Evolutionary conservation across 1,140 invertebrate genomes (phyloP), one percentile per base, ranked within the genome.

Genomic region (Calliopsis andreniformis): DNA sequence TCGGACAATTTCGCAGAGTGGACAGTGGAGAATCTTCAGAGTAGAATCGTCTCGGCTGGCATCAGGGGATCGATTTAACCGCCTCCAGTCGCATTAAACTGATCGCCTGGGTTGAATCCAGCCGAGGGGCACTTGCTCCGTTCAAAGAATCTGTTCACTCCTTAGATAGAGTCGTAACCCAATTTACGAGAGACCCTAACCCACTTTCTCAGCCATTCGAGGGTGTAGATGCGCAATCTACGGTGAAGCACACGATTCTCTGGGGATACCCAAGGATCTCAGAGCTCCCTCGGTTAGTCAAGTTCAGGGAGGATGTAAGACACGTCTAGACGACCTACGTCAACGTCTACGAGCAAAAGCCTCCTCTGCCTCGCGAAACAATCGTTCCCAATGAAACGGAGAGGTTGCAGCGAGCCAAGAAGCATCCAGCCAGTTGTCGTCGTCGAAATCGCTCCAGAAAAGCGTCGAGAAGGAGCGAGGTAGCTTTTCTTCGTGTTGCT

Each of bases 261-360:
- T 18, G 25, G n/a, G 49, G 25, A 35, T 35, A 4, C 42, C 55
- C 7, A 0, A 10, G 43, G 43, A 45, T 45, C n/a, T 14, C 16
- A 10, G 12, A 14, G 3, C 16, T 18, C 42, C 43, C 43, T 23
- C 39, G 12, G 59, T 69, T 77, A 79, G 61, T 78, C 82, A 66
- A 76, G 66, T 78, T 72, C 53, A 56, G 45, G 51, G 45, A 53
- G 59, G 16, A 53, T 18, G 14, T 32, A 16, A 8, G 5, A 39
- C 63, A 75, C 56, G 84, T 86, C 84, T 82, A 78, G 80, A 87
- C 83, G 83, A 82, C 79, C 79, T 82, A 84, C 49, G 59, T 53
- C 83, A 85, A 85, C 73, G 67, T 82, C 16, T 39, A 20, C 39
- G 53, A 49, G 32, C 23, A 68, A 47, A 79, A 79, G 66, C 67